Evolutionary conservation across 2,888 invertebrate species (phyloP), one percentile per base, ranked within the genome.

Genomic region (Eudasyphora cyanicolor): DNA sequence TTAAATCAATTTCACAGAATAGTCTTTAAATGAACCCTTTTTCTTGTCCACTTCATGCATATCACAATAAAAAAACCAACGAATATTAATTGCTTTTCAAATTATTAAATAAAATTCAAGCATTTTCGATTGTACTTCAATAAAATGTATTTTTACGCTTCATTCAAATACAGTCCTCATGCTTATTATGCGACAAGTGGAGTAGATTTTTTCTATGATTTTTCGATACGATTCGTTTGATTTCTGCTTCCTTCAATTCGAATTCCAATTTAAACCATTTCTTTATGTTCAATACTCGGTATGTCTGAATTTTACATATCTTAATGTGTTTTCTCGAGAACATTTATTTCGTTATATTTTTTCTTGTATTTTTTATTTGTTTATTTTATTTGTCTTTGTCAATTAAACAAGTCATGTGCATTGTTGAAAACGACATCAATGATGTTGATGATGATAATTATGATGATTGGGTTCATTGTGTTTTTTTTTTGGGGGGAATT

Each of bases 381-480:
- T 29, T 17, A 19, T 38, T 64, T 35, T 24, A 24, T 67, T 67
- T 67, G 42, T 42, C 67, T 67, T 67, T 67, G 67, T 67, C 67
- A 67, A 67, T 67, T 67, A 42, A 67, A 35, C 67, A 67, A 67
- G 42, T 67, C 67, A 67, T 67, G 67, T 67, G 67, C 67, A 42
- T 21, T 42, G 21, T 67, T 67, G 35, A 24, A 42, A 10, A 35
- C 7, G 42, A 64, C 12, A 12, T 19, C 57, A 27, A 12, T 1
- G 29, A 21, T 32, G 32, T 60, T 71, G 71, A 49, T 67, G 32
- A 35, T 70, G 45, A 54, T 69, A 27, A 79, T 79, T 76, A 35
- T 70, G 45, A 54, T 69, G 32, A 79, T 79, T 76, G 76, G 27
- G 21, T 79, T 70, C 35, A 80, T 76, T 74, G 76, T 73, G 73